phyloP scores from a whole-genome alignment of 2,797 vertebrate genomes.

The Acipenser oxyrinchus region DNA sequence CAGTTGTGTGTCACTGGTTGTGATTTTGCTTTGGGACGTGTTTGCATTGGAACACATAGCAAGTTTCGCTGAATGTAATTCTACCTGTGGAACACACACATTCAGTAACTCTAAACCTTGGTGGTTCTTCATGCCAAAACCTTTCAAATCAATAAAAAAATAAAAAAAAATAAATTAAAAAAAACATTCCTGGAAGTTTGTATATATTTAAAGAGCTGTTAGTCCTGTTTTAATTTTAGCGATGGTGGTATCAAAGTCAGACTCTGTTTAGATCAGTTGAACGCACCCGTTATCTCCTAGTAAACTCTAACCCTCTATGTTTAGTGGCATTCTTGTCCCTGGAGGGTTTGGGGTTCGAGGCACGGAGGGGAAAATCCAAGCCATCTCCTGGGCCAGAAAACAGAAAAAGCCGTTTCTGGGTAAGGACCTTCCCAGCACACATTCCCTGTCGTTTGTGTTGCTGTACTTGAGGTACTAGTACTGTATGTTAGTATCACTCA shows the following conservation, averaged over 20 bases:
- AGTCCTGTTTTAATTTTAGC: not conserved
- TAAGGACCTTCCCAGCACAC: slow-evolving; percentile 39
- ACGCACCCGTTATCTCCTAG: not conserved
- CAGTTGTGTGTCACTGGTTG: too few species aligned
- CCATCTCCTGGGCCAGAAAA: slow-evolving; percentile 87
- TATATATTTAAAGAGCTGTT: too few species aligned
- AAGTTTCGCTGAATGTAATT: not conserved
- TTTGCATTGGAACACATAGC: too few species aligned
- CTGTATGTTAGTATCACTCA: too few species aligned
- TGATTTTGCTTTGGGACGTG: too few species aligned
- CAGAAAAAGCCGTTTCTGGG: slow-evolving; percentile 91
- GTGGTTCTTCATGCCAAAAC: too few species aligned
- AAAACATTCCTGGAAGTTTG: too few species aligned
- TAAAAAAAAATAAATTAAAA: too few species aligned
- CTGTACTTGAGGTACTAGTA: too few species aligned
- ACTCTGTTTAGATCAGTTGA: not conserved
- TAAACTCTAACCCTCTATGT: not conserved
- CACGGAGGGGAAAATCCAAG: slow-evolving; percentile 92
- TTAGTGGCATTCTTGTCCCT: slow-evolving; percentile 86
- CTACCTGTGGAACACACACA: not conserved
- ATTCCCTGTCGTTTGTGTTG: too few species aligned
- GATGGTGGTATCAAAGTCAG: not conserved
- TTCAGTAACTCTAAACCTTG: not conserved
- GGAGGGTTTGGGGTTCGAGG: slow-evolving; percentile 90
- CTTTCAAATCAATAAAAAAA: too few species aligned